Conservation (phyloP, 2,888 invertebrate species). For the Macrophya alboannulata region DNA sequence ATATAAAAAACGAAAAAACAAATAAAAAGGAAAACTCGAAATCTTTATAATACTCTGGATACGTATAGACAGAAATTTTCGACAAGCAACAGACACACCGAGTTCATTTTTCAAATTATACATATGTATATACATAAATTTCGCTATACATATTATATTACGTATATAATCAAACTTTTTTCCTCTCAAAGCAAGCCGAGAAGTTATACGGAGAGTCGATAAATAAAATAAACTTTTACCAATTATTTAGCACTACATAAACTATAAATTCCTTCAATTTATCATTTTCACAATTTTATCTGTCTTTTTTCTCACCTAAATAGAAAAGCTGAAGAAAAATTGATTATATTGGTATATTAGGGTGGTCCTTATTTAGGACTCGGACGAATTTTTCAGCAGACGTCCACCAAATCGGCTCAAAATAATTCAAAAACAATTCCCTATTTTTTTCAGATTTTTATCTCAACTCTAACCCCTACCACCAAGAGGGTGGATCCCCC, state of each 20-base stretch:
- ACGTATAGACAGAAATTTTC: background rate
- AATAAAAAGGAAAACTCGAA: background rate
- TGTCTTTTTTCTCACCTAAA: background rate
- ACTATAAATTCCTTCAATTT: background rate
- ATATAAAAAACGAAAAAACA: background rate
- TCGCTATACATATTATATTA: too few relatives aligned
- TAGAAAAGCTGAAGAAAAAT: too few relatives aligned
- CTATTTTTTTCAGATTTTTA: too few relatives aligned
- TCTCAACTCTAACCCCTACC: too few relatives aligned
- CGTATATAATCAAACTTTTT: conserved; percentile 9
- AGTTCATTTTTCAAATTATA: background rate
- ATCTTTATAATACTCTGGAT: background rate
- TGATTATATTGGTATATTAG: too few relatives aligned
- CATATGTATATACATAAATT: conserved; percentile 5
- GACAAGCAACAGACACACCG: background rate
- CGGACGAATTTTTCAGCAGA: too few relatives aligned
- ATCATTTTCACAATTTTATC: background rate
- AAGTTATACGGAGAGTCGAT: background rate
- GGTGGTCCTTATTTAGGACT: too few relatives aligned
- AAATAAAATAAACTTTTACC: background rate
- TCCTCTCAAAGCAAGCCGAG: background rate
- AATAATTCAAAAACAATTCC: too few relatives aligned
- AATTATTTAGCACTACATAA: background rate
- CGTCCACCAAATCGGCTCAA: too few relatives aligned
- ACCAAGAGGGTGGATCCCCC: too few relatives aligned